Evolutionary conservation across 2,888 invertebrate genomes (phyloP), one percentile per base, ranked within the genome.

Genomic region (Chydorus sphaericus): DNA sequence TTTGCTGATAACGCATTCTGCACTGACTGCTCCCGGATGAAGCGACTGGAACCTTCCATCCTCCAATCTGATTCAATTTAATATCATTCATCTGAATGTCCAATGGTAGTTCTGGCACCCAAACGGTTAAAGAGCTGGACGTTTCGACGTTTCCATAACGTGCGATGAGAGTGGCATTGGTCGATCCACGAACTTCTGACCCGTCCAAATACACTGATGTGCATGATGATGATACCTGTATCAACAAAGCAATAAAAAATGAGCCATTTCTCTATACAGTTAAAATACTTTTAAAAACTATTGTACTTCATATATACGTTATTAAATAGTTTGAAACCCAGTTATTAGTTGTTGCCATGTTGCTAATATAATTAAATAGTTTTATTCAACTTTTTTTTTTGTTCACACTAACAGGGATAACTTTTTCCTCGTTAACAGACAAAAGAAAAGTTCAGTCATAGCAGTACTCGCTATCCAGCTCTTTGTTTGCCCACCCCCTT

Each of bases 121-220:
- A 96, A 2, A 96, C 93, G 18, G 86, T 87, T 2, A 91, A 88
- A 60, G 86, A 73, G 14, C 91, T 91, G 26, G 85, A 85, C 26
- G 33, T 49, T 18, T 30, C 49, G 70, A 88, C 88, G 1, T 90
- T 89, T 29, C 90, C 93, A 66, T 89, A 90, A 69, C 88, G 89
- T 54, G 93, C 91, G 54, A 91, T 79, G 31, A 96, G 86, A 0
- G 92, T 90, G 2, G 92, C 94, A 67, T 93, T 94, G 37, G 90
- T 87, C 1, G 92, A 92, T 16, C 94, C 94, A 1, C 91, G 79
- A 59, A 88, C 86, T 72, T 96, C 94, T 6, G 92, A 90, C 0
- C 94, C 94, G 69, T 94, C 94, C 29, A 96, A 85, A 72, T 93
- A 96, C 4, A 96, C 92, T 18, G 90, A 90, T 64, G 92, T 91